Evolutionary conservation across 2,113 vertebrate genomes (phyloP).

Genomic region (Coracopsis vasa): DNA sequence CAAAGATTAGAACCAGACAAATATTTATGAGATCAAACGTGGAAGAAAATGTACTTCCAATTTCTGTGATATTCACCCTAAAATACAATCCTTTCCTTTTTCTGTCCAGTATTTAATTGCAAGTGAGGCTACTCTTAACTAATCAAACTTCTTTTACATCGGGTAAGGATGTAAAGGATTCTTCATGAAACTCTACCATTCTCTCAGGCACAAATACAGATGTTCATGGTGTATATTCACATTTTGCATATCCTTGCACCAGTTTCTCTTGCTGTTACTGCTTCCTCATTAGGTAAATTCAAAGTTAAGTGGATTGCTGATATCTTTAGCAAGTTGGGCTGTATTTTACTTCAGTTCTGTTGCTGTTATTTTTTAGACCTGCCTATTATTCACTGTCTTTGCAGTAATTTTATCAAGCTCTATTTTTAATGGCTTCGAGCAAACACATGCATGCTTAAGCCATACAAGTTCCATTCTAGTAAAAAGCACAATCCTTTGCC

Average conservation of each 20-base stretch:
- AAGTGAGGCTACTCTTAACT: background rate
- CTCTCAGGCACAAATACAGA: background rate
- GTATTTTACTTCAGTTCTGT: background rate
- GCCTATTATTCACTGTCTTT: background rate
- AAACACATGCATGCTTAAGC: background rate
- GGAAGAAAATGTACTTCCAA: background rate
- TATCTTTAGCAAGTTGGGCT: background rate
- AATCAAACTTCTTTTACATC: background rate
- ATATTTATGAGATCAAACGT: background rate
- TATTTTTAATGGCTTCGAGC: background rate
- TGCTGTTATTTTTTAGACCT: background rate
- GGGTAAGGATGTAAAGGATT: background rate
- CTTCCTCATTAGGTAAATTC: background rate
- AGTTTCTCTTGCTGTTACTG: background rate
- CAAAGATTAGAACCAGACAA: background rate
- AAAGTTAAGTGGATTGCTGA: background rate
- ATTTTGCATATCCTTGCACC: background rate
- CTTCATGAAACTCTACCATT: background rate
- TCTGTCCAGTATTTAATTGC: background rate
- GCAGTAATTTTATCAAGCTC: background rate
- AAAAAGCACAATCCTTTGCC: background rate
- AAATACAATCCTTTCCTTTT: background rate
- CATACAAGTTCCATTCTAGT: background rate
- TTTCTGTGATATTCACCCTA: background rate
- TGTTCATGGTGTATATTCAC: background rate